A percentile compares a stretch with the other conserved stretches of the same genome.
These are phyloP conservation scores for Zygaena filipendulae DNA, from an alignment of 2,888 invertebrate species.

Conservation along the genomic window DNA sequence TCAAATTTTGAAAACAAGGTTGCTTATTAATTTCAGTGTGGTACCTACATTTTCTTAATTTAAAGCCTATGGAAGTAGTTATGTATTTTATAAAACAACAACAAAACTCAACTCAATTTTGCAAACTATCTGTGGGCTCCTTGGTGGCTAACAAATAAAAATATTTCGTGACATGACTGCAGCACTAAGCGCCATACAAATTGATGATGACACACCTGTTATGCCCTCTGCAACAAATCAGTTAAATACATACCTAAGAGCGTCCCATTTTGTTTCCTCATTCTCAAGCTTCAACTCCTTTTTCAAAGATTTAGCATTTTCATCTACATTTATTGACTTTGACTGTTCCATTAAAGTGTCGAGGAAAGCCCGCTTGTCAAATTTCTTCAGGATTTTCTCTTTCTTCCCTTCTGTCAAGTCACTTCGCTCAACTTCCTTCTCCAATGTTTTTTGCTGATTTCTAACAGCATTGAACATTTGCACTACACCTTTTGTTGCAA, in stretches of 20 bases:
- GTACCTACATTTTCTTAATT: no score
- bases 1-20: no score
- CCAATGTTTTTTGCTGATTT: constrained; percentile 83
- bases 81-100: no score
- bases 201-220: no score
- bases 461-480: constrained; percentile 93
- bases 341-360: constrained; percentile 81
- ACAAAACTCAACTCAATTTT: no score
- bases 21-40: no score
- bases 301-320: constrained; percentile 40
- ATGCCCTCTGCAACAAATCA: no score
- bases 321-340: constrained; percentile 64
- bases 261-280: constrained; percentile 69
- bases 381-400: constrained; percentile 79
- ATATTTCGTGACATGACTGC: no score
- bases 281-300: constrained; percentile 46
- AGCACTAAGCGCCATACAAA: no score
- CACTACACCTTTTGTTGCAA: constrained; percentile 93
- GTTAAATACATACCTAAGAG: constrained; percentile 59
- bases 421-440: constrained; percentile 74
- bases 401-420: constrained; percentile 82
- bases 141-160: no score
- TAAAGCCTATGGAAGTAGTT: no score
- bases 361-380: constrained; percentile 80
- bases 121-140: no score